Evolutionary conservation across 2,113 vertebrate genomes (phyloP), one percentile per base, ranked within the genome.

Genomic region (Struthio camelus): DNA sequence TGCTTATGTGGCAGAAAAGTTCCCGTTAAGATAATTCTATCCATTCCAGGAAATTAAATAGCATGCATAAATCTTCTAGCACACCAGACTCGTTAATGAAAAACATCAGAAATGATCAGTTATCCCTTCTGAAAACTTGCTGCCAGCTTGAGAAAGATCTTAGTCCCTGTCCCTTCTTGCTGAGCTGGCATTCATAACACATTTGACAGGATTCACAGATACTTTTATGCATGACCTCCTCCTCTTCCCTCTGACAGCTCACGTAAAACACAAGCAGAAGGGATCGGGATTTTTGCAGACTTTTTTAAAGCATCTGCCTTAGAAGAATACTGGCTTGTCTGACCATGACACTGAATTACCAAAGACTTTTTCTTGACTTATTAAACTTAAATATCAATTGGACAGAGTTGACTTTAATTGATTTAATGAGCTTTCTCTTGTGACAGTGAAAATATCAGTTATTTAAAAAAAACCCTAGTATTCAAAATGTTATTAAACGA

Each of bases 181-280:
- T 77, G 58, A 85, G 73, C 67, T 93, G 91, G 76, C 32, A 44
- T 79, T 82, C 83, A 5, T 61, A 81, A 76, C 50, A 66, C 0
- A 23, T 46, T 79, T 94, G 95, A 84, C 89, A 94, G 93, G 46
- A 92, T 61, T 95, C 95, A 79, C 56, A 59, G 83, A 76, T 9
- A 76, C 72, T 75, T 91, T 92, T 67, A 79, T 89, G 92, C 85
- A 81, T 89, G 94, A 94, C 86, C 85, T 95, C 93, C 82, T 83
- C 61, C 89, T 95, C 94, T 38, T 67, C 65, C 80, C 84, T 80
- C 94, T 92, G 93, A 81, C 93, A 95, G 84, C 77, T 95, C 85
- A 66, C 75, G 95, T 58, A 86, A 86, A 95, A 79, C 69, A 77
- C 36, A 13, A 76, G 61, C 19, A 78, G 53, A 95, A 93, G 54